These are phyloP conservation scores for Psilanteris sp. DNA, from an alignment of 1,140 invertebrate species.

Conservation along the genomic window DNA sequence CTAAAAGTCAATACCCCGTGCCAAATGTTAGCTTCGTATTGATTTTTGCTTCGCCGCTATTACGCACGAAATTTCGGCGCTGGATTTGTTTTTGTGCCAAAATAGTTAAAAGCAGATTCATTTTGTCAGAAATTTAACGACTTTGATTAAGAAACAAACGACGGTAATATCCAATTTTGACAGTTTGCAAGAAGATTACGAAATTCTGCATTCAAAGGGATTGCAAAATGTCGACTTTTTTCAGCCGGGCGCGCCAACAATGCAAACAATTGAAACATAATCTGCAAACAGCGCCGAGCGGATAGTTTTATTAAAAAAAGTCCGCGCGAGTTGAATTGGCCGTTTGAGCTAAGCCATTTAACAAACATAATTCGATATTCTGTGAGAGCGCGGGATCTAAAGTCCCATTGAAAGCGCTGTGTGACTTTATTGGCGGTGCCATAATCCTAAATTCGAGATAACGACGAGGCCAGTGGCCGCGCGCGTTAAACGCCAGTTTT, in stretches of 20 bases:
- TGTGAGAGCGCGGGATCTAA: slow-evolving; percentile 37
- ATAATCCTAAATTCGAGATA: slow-evolving; percentile 62
- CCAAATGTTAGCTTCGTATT: no score
- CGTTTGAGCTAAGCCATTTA: slow-evolving; percentile 44
- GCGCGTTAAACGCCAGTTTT: slow-evolving; percentile 27
- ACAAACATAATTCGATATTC: slow-evolving; percentile 61
- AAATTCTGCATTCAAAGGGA: slow-evolving; percentile 15
- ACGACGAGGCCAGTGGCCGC: slow-evolving; percentile 40
- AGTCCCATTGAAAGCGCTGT: slow-evolving; percentile 48
- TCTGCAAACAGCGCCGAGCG: slow-evolving; percentile 27
- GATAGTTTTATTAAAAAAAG: slow-evolving; percentile 27
- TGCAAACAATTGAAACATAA: slow-evolving; percentile 37
- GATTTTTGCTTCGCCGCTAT: no score
- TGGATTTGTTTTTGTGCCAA: no score
- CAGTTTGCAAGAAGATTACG: slow-evolving; percentile 10
- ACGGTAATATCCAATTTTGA: slow-evolving; percentile 1
- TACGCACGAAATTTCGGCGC: no score
- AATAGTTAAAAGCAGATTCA: neutral
- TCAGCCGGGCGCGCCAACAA: neutral
- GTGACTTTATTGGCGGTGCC: slow-evolving; percentile 56
- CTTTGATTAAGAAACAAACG: neutral
- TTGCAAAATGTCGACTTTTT: slow-evolving; percentile 7
- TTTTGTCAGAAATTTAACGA: neutral
- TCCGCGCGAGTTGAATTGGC: slow-evolving; percentile 16
- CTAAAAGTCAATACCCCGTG: no score